Evolutionary conservation across 2,113 vertebrate genomes (phyloP), one percentile per base, ranked within the genome.

Genomic region (Burhinus oedicnemus): DNA sequence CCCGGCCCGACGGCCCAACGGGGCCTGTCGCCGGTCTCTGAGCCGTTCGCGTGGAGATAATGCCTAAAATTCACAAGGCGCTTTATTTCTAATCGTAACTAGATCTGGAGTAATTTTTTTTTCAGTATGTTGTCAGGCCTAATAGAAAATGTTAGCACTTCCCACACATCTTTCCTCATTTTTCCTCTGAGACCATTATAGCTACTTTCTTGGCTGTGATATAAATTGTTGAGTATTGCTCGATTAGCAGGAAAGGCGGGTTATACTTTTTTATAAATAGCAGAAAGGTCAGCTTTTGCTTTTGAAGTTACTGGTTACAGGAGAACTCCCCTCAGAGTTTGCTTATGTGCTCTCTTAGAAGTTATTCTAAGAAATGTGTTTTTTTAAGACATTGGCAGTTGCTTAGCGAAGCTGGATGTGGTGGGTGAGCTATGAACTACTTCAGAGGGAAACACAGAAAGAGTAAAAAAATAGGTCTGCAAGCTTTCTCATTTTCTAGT

Each of bases 281-380:
- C 9, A 15, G 21, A 65, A 70, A 11, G 19, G 19, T 34, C 45
- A 26, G n/a, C 11, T 85, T 68, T 74, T 72, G 15, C 3, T 61
- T 83, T 49, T 85, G 55, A 34, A 76, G n/a, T 10, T 61, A 40
- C 13, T 77, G 30, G 11, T n/a, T 34, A 4, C 3, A n/a, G 42
- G 15, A 42, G 34, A 51, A 4, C 42, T 80, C 22, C 2, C 8
- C 25, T 70, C 30, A 9, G 32, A 15, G 32, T 30, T 69, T 87
- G 60, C 4, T 27, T 54, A 6, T 0, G 0, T 58, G 25, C 11
- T 60, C 11, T 58, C 5, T 20, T 32, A 27, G 52, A 34, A 57
- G 40, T 25, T 45, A 0, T 40, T 80, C 14, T 34, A 38, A 74
- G 55, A 42, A 78, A 54, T 0, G 0, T 13, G 1, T 0, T 19